Base-by-base conservation (phyloP, 1,140 invertebrate genomes). In the Drosophila burlai region DNA sequence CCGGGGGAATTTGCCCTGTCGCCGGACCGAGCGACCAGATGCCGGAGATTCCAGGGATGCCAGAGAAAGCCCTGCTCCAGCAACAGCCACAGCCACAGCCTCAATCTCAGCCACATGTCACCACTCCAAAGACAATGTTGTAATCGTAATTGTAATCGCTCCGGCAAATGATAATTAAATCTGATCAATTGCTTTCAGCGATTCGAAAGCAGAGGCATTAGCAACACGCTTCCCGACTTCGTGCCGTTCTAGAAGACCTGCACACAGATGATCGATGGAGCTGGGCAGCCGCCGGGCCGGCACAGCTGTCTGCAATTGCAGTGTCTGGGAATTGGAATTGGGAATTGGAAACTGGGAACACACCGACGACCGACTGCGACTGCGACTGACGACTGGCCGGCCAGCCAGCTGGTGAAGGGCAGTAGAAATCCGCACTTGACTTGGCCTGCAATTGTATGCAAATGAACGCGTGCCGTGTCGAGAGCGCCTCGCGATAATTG, bases 381-480 rank as follows among this genome's bases (percentile, higher is more conserved):
- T 24, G 24, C 47, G 47, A 15, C 4, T 2, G 47, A 31, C 52
- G 52, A 24, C 50, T 15, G 18, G 10, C 50, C 11, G 43, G 42
- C 24, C 21, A 7, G 42, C 24, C 21, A 7, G 29, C 57, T 79
- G 58, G 76, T 65, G 79, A 71, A 76, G 65, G 79, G 76, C 68
- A 73, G 38, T 16, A 24, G 42, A 38, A 43, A 26, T 63, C 58
- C 49, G 21, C 57, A 45, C 18, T 58, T 64, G 52, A 63, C 49
- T 66, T 68, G 64, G 72, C 55, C 80, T 26, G 73, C 79, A 63
- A 85, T 85, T 85, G 82, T 85, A 85, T 85, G 82, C 83, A 85
- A 85, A 85, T 85, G 79, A 86, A 85, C 82, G 82, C 82, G 82
- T 84, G 82, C 82, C 82, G 72, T 47, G 69, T 73, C 54, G 43